Evolutionary conservation across 2,113 vertebrate genomes (phyloP).

Genomic region (Menura novaehollandiae): DNA sequence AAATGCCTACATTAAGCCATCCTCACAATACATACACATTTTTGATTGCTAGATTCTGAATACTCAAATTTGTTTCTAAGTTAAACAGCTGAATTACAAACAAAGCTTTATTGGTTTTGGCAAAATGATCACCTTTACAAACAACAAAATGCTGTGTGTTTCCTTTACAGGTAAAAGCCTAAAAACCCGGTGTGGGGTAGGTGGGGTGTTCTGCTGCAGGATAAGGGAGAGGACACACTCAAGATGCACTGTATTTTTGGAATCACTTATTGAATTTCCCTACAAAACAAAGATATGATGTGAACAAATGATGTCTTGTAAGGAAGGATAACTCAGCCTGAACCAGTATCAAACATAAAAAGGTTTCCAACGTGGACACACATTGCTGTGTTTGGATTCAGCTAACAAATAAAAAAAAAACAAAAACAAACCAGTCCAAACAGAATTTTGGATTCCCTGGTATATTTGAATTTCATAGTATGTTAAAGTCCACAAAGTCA

Average conservation of each 20-base stretch:
- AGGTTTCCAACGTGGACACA: not conserved
- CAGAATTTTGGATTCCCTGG: not conserved
- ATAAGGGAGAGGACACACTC: not conserved
- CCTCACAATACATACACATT: not conserved
- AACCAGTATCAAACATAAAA: not conserved
- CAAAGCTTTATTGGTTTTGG: not conserved
- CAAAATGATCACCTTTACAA: not conserved
- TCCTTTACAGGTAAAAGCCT: not conserved
- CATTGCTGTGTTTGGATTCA: not conserved
- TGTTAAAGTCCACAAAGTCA: not conserved
- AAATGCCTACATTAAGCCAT: not conserved
- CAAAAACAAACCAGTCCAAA: not conserved
- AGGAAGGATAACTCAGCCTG: not conserved
- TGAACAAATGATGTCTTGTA: not conserved
- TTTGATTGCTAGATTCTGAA: not conserved
- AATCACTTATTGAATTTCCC: not conserved
- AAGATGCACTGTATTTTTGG: not conserved
- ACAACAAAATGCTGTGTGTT: not conserved
- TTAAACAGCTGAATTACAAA: not conserved
- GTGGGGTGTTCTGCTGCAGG: not conserved
- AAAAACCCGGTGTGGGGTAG: fast-evolving
- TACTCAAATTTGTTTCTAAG: not conserved
- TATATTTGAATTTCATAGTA: not conserved
- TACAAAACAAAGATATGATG: not conserved
- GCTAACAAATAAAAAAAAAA: not conserved